A percentile compares a stretch with the other conserved stretches of the same genome.
Evolutionary conservation across 2,888 invertebrate genomes (phyloP).

Genomic region (Amphimallon solstitiale): DNA sequence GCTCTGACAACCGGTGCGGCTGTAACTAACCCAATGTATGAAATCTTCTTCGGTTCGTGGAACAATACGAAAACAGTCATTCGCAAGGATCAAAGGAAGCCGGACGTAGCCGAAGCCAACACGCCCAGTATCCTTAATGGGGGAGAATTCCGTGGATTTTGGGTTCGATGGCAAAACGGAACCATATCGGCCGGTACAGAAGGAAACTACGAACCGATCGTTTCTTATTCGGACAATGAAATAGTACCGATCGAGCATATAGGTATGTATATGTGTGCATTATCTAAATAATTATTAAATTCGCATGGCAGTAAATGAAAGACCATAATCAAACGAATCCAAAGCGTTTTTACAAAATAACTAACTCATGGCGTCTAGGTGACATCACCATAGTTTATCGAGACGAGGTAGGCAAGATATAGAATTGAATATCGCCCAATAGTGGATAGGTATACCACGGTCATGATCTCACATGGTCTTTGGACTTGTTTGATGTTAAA

Average conservation of each 20-base stretch:
- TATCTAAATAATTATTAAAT: too few species aligned
- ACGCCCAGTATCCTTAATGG: constrained; percentile 79
- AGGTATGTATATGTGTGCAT: too few species aligned
- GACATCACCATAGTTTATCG: too few species aligned
- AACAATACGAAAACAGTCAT: constrained; percentile 85
- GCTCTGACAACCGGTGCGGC: constrained; percentile 78
- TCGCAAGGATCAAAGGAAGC: constrained; percentile 77
- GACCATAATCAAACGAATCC: too few species aligned
- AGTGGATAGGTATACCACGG: too few species aligned
- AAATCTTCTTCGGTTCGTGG: constrained; percentile 92
- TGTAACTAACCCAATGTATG: constrained; percentile 82
- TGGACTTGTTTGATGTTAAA: too few species aligned
- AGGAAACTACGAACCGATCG: constrained; percentile 78
- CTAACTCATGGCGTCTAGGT: too few species aligned
- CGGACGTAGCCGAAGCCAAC: constrained; percentile 65
- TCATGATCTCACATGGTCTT: too few species aligned
- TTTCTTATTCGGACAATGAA: constrained; percentile 77
- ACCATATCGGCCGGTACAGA: constrained; percentile 60
- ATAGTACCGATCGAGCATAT: constrained; percentile 74
- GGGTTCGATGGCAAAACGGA: constrained; percentile 82
- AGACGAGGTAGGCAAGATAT: too few species aligned
- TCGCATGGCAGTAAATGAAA: too few species aligned
- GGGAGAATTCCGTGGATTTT: constrained; percentile 84
- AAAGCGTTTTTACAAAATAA: too few species aligned
- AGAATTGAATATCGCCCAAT: too few species aligned